These are phyloP conservation scores for Rhagoletis pomonella DNA, from an alignment of 1,140 invertebrate genomes.

Conservation along the genomic window DNA sequence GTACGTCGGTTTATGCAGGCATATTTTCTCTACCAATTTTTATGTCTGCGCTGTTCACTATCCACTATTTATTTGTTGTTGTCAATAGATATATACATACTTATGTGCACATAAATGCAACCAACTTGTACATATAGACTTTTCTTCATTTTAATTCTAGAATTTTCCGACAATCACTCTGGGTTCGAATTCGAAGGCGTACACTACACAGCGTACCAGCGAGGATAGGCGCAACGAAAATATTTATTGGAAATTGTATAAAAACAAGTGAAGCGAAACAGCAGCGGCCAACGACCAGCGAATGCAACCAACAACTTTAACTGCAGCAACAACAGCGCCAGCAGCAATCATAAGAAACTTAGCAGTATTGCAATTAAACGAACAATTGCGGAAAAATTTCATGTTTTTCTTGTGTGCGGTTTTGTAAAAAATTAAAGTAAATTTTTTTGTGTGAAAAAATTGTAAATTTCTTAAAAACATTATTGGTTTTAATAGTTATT, in stretches of 20 bases:
- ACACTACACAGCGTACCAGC: not conserved
- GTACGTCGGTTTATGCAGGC: not conserved
- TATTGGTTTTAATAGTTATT: not conserved
- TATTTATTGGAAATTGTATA: not conserved
- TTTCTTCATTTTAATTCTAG: slow-evolving; percentile 46
- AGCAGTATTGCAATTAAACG: not conserved
- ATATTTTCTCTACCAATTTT: slow-evolving; percentile 42
- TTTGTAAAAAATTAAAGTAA: not conserved
- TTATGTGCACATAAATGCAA: not conserved
- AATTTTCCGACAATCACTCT: slow-evolving; percentile 48
- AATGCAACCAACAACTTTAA: not conserved
- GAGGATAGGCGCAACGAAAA: not conserved
- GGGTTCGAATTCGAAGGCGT: slow-evolving; percentile 30
- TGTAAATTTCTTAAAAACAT: not conserved
- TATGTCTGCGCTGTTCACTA: not conserved
- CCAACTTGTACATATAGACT: not conserved
- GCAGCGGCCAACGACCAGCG: slow-evolving; percentile 37
- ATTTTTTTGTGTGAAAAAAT: not conserved
- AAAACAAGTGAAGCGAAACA: not conserved
- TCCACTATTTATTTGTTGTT: not conserved
- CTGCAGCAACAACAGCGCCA: not conserved
- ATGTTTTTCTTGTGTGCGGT: not conserved
- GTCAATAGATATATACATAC: not conserved
- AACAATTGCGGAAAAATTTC: not conserved
- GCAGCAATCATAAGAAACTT: not conserved